Percentiles rank a stretch among this genome's conserved stretches.
These are phyloP conservation scores for Agrypnus murinus DNA, from an alignment of 2,888 invertebrate genomes.

Conservation along the genomic window DNA sequence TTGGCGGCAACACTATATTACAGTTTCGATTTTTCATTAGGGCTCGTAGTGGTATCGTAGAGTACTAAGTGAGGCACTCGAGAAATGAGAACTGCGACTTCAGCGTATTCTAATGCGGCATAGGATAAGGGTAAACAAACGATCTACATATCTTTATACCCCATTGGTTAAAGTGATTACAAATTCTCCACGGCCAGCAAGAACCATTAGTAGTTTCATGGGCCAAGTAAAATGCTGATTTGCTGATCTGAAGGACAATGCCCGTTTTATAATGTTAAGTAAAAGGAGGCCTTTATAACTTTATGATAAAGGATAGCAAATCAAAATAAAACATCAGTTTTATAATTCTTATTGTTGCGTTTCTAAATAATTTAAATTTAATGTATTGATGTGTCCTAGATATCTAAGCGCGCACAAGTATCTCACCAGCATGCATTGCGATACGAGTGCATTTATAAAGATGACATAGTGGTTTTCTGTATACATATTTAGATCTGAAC, in stretches of 20 bases:
- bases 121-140: slow-evolving; percentile 49
- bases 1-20: slow-evolving; percentile 49
- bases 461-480: too few relatives aligned
- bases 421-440: too few relatives aligned
- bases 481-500: too few relatives aligned
- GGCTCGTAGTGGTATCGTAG: slow-evolving; percentile 46
- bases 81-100: slow-evolving; percentile 46
- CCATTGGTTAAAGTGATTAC: slow-evolving; percentile 48
- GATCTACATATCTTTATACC: slow-evolving; percentile 55
- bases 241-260: slow-evolving; percentile 19
- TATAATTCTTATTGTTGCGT: too few relatives aligned
- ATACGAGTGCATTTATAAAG: too few relatives aligned
- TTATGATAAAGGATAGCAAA: too few relatives aligned
- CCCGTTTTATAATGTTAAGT: background rate
- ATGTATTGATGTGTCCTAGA: too few relatives aligned
- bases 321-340: too few relatives aligned
- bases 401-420: too few relatives aligned
- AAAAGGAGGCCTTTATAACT: too few relatives aligned
- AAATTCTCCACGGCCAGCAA: slow-evolving; percentile 44
- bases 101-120: slow-evolving; percentile 55
- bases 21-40: slow-evolving; percentile 61
- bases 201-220: slow-evolving; percentile 36
- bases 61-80: slow-evolving; percentile 41
- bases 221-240: slow-evolving; percentile 46
- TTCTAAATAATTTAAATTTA: too few relatives aligned